phyloP scores from a whole-genome alignment of 1,140 invertebrate genomes.

The Dendroctonus valens region DNA sequence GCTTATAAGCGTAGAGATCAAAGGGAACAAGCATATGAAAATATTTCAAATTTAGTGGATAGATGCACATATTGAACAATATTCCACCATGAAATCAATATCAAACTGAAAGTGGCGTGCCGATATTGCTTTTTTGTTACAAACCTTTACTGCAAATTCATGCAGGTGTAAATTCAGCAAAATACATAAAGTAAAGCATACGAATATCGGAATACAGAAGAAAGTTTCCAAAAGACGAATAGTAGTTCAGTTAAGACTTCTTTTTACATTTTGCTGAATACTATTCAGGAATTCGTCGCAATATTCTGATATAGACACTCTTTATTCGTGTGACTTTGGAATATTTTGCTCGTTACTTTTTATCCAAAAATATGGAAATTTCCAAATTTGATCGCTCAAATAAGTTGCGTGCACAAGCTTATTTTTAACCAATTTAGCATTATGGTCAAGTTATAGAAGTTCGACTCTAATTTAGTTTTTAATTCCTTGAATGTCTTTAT shows the following conservation, averaged over 20 bases:
- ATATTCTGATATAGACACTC: no score
- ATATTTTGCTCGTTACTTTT: no score
- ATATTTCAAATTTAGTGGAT: background rate
- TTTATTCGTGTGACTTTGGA: no score
- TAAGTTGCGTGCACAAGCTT: no score
- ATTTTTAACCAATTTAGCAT: no score
- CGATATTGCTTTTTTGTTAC: background rate
- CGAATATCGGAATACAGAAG: background rate
- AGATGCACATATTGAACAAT: background rate
- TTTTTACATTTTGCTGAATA: background rate
- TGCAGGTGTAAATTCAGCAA: background rate
- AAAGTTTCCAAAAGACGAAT: no score
- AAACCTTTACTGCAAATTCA: constrained; percentile 1
- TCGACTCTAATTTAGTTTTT: no score
- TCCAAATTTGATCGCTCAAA: no score
- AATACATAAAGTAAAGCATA: background rate
- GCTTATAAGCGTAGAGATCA: background rate
- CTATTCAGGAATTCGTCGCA: background rate
- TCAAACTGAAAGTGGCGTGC: background rate
- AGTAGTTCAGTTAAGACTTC: no score
- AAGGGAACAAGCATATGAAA: background rate
- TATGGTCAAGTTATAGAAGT: no score
- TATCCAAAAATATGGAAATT: no score
- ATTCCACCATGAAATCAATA: background rate
- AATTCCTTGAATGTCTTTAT: no score